Conservation (phyloP, 2,113 vertebrate genomes). For the Muntiacus muntjak region DNA sequence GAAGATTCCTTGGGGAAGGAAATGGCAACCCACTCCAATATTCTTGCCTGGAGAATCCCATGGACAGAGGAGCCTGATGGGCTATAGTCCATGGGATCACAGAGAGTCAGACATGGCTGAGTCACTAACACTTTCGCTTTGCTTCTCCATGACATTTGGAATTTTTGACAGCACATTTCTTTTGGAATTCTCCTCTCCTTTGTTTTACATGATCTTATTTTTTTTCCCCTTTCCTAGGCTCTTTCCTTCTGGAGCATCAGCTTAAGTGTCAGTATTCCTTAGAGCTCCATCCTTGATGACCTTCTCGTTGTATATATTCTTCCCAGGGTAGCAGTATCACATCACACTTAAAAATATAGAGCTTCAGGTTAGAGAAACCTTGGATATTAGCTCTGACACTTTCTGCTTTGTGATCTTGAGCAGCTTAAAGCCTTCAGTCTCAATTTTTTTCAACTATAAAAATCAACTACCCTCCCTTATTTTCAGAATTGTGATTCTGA, state of each 20-base stretch:
- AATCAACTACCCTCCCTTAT: not conserved
- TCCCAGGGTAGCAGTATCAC: not conserved
- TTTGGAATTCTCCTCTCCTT: not conserved
- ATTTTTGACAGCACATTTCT: not conserved
- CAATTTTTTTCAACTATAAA: not conserved
- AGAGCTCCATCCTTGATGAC: not conserved
- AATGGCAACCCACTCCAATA: not conserved
- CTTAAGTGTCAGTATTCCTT: not conserved
- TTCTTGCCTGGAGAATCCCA: not conserved
- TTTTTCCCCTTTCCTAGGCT: not conserved
- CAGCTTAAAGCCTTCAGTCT: not conserved
- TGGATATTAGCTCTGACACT: not conserved
- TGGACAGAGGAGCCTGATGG: not conserved
- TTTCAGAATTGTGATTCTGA: not conserved
- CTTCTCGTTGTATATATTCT: not conserved
- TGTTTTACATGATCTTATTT: not conserved
- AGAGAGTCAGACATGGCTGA: not conserved
- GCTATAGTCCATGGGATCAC: not conserved
- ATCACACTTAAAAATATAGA: not conserved
- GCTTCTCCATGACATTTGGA: not conserved
- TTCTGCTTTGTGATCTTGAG: not conserved
- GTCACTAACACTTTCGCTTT: not conserved
- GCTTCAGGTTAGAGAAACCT: not conserved
- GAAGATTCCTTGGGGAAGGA: not conserved
- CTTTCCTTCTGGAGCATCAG: not conserved